A percentile compares a stretch with the other conserved stretches of the same genome.
These are phyloP conservation scores for Hypomecis punctinalis DNA, from an alignment of 2,888 invertebrate species.

Conservation along the genomic window DNA sequence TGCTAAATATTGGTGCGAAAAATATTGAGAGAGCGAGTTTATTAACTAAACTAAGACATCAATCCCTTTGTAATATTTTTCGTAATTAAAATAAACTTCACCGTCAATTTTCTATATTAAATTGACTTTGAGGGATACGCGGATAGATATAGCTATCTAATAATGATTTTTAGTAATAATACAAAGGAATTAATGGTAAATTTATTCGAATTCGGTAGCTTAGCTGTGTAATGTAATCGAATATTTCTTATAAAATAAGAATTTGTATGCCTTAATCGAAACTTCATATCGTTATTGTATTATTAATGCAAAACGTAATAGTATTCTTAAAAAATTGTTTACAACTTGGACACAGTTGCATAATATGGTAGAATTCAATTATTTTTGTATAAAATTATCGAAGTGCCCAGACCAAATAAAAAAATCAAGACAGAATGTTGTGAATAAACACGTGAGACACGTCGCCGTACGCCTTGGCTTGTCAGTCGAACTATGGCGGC, in stretches of 20 bases:
- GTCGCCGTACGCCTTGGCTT: too few relatives aligned
- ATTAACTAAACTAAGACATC: constrained; percentile 26
- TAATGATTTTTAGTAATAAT: neutral
- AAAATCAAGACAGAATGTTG: too few relatives aligned
- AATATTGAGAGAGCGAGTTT: constrained; percentile 37
- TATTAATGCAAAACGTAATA: constrained; percentile 65
- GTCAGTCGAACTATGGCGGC: too few relatives aligned
- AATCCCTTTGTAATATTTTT: neutral
- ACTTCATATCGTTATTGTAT: constrained; percentile 83
- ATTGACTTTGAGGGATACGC: neutral
- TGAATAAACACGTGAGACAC: too few relatives aligned
- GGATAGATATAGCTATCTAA: neutral
- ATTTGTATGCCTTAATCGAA: constrained; percentile 80
- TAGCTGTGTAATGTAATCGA: constrained; percentile 59
- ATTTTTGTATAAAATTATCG: neutral
- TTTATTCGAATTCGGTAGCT: constrained; percentile 52
- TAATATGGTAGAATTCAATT: neutral
- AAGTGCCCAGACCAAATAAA: too few relatives aligned
- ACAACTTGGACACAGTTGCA: constrained; percentile 18
- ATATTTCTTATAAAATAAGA: constrained; percentile 81
- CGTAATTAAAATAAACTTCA: neutral
- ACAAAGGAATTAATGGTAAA: neutral
- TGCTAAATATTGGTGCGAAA: constrained; percentile 49
- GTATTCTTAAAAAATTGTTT: constrained; percentile 10
- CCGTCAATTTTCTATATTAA: too few relatives aligned